Evolutionary conservation across 2,888 invertebrate genomes (phyloP).

Genomic region (Gymnosoma rotundatum): DNA sequence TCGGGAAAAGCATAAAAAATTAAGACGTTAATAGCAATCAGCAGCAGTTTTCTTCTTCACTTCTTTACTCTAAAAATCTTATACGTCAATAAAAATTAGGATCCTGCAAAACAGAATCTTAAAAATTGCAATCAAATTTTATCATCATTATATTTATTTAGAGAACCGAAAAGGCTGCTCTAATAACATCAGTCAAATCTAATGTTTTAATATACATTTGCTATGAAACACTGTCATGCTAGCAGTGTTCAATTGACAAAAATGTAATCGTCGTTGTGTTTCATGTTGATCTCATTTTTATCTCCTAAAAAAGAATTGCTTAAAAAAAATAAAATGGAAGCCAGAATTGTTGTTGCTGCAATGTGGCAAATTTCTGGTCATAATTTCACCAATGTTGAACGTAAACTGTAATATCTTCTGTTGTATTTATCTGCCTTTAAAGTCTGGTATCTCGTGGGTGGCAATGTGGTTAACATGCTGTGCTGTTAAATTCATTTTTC

Average conservation of each 20-base stretch:
- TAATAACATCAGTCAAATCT: neutral
- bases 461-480: conserved; percentile 3
- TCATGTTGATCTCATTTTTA: neutral
- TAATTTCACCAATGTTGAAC: conserved; percentile 49
- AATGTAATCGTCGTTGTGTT: conserved; percentile 31
- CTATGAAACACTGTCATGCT: conserved; percentile 22
- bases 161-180: too few relatives aligned
- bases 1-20: too few relatives aligned
- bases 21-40: too few relatives aligned
- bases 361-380: conserved; percentile 26
- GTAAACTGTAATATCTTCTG: conserved; percentile 33
- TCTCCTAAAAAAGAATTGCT: neutral
- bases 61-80: too few relatives aligned
- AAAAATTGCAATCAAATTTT: too few relatives aligned
- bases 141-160: too few relatives aligned
- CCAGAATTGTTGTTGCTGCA: conserved; percentile 4
- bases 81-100: too few relatives aligned
- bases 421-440: conserved; percentile 4
- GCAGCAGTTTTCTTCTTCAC: too few relatives aligned
- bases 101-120: too few relatives aligned
- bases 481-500: conserved; percentile 9
- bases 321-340: neutral
- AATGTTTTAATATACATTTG: neutral
- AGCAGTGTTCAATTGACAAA: conserved; percentile 18
- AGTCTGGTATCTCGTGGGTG: conserved; percentile 18